phyloP scores from a whole-genome alignment of 2,113 vertebrate species.

The Pteronura brasiliensis region DNA sequence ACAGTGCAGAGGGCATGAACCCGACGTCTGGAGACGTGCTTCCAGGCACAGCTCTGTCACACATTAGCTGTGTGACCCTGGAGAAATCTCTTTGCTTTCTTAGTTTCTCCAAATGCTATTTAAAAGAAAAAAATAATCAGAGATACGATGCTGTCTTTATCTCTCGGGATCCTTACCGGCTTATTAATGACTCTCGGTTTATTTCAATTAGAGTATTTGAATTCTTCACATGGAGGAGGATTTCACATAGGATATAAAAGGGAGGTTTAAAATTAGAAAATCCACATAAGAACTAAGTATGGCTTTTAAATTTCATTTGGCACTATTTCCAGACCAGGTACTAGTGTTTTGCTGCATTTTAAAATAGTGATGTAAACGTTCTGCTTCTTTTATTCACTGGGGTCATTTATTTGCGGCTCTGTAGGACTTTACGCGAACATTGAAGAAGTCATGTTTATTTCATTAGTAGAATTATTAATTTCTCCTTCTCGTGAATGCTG shows the following conservation, averaged over 20 bases:
- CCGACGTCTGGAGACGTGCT: neutral
- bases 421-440: neutral
- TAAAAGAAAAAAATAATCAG: neutral
- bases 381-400: neutral
- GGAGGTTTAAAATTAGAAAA: conserved; percentile 77
- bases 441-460: neutral
- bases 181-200: conserved; percentile 74
- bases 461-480: neutral
- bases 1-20: neutral
- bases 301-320: conserved; percentile 78
- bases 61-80: fast-evolving
- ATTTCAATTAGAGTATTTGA: conserved; percentile 78
- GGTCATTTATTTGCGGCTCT: neutral
- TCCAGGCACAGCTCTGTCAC: neutral
- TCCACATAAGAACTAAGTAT: conserved; percentile 77
- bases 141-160: neutral
- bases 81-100: neutral
- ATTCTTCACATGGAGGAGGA: conserved; percentile 71
- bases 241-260: conserved; percentile 73
- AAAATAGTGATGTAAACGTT: neutral
- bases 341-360: neutral
- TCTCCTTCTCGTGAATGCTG: neutral
- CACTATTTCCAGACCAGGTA: neutral
- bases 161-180: conserved; percentile 44
- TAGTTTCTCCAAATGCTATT: neutral